Base-by-base conservation (phyloP, 2,888 invertebrate species). In the Ariolimax columbianus region DNA sequence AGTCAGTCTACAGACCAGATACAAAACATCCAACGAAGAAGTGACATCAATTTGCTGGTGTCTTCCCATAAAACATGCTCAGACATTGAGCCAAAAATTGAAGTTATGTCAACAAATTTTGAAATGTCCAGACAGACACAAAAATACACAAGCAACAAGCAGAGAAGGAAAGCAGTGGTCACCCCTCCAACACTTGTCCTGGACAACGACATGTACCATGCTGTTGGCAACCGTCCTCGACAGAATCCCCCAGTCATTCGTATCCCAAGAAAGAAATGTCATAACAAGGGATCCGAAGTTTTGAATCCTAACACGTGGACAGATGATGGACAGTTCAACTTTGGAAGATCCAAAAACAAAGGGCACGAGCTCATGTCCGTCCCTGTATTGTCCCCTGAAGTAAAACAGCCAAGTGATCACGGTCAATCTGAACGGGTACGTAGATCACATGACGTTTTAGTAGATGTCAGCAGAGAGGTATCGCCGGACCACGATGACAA, bases 161-260 rank as follows among this genome's bases (percentile, higher is more conserved):
- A 63, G 43, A 82, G 82, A 33, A 59, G 82, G 26, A 82, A 82
- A 38, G 82, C 82, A 17, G 82, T 82, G 0, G 82, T 75, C 0
- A 63, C 26, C 17, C 75, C 82, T 26, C 81, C 81, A 51, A 72
- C 81, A 0, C 51, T 81, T 17, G 72, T 68, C 7, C 55, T 81
- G n/a, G 81, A 81, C 55, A 81, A 81, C 36, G 38, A 72, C 23
- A 19, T 55, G 70, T 81, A 81, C 17, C 51, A 55, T 7, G 51
- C 26, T 1, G n/a, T 63, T 63, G 26, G 43, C 1, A 40, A 73
- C 9, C 36, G 26, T 23, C 47, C 30, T 30, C 73, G 75, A 55
- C 82, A 82, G 47, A n/a, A 70, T 7, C 82, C 82, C 33, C 82
- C 82, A 7, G 30, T 30, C 7, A 33, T 75, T 11, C 59, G 14